These are phyloP conservation scores for Dipus sagitta DNA, from an alignment of 2,797 vertebrate genomes.

Conservation along the genomic window DNA sequence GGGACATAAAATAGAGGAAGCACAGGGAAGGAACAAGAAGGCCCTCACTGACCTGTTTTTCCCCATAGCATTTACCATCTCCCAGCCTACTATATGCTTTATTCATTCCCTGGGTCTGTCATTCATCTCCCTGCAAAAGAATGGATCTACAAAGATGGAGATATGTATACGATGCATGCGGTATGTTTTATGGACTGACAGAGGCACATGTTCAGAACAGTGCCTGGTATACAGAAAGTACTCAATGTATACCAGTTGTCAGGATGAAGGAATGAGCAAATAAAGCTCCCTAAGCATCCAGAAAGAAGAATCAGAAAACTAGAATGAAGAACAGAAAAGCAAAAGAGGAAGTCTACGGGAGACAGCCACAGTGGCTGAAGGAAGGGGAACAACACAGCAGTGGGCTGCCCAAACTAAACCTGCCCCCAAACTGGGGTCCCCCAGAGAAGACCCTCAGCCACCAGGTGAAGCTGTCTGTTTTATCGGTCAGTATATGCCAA, in stretches of 20 bases:
- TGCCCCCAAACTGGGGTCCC: neutral
- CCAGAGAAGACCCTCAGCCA: neutral
- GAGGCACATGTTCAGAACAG: neutral
- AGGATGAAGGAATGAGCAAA: neutral
- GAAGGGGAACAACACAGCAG: too few species aligned
- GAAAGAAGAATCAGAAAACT: neutral
- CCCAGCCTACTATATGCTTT: neutral
- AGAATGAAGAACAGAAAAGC: neutral
- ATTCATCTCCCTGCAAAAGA: neutral
- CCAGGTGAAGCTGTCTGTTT: neutral
- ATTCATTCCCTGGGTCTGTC: neutral
- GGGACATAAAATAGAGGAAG: rapidly evolving
- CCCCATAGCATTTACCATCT: neutral
- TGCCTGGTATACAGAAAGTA: rapidly evolving
- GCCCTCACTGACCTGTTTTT: neutral
- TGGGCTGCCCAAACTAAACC: neutral
- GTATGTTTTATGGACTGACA: neutral
- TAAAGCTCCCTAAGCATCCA: neutral
- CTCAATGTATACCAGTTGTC: neutral
- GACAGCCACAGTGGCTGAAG: too few species aligned
- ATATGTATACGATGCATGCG: too few species aligned
- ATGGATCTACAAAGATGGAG: neutral
- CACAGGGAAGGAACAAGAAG: neutral
- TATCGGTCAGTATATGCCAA: rapidly evolving
- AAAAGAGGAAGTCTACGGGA: neutral